phyloP scores from a whole-genome alignment of 2,797 vertebrate genomes.

The Hybognathus amarus region DNA sequence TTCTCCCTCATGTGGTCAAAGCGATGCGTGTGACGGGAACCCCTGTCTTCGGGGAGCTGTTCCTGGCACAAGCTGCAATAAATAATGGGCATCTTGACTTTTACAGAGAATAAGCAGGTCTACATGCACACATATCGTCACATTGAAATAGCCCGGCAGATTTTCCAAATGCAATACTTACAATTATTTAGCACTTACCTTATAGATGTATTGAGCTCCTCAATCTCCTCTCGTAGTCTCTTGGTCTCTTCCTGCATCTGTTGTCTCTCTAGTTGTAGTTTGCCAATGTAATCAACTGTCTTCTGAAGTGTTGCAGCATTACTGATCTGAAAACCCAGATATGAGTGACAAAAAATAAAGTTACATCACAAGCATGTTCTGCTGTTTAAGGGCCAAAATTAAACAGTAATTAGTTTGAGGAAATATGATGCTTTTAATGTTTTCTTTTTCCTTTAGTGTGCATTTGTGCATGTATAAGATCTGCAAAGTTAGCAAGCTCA shows the following conservation, averaged over 20 bases:
- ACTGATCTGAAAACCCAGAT: constrained; percentile 80
- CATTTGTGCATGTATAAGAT: neutral
- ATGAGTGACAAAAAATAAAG: neutral
- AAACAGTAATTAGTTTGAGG: neutral
- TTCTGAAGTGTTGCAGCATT: constrained; percentile 93
- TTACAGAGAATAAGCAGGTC: neutral
- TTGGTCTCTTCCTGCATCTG: constrained; percentile 90
- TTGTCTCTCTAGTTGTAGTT: constrained; percentile 94
- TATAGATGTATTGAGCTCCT: constrained; percentile 92
- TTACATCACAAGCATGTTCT: neutral
- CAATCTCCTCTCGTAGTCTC: constrained; percentile 91
- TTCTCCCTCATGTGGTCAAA: constrained; percentile 86
- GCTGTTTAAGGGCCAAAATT: neutral
- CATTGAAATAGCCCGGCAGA: neutral
- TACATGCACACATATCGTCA: neutral
- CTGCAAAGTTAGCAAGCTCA: neutral
- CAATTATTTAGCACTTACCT: constrained; percentile 71
- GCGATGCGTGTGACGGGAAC: constrained; percentile 81
- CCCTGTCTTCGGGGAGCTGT: constrained; percentile 90
- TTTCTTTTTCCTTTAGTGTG: neutral
- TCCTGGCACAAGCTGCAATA: constrained; percentile 86
- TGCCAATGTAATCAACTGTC: constrained; percentile 94
- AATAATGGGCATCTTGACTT: neutral
- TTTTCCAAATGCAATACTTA: neutral
- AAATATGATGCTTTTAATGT: neutral